phyloP scores from a whole-genome alignment of 2,888 invertebrate species.

The Elgonia sp. region DNA sequence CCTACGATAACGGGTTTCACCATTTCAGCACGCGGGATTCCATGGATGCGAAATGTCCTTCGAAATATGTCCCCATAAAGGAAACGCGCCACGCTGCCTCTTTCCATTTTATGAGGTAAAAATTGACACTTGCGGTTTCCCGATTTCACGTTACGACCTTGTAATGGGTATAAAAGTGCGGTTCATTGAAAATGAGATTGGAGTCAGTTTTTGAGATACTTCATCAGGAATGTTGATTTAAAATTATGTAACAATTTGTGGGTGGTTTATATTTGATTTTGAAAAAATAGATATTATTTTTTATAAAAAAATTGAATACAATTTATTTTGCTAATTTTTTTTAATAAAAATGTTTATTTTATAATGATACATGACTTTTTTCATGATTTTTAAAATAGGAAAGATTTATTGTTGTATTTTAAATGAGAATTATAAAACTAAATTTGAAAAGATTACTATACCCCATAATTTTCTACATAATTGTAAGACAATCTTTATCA shows the following conservation, averaged over 20 bases:
- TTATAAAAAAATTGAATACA: no score
- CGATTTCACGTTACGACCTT: slow-evolving; percentile 10
- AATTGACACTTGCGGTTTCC: slow-evolving; percentile 37
- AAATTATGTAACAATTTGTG: not conserved
- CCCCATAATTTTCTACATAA: slow-evolving; percentile 1
- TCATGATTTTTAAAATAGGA: no score
- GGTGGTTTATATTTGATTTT: not conserved
- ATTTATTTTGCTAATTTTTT: no score
- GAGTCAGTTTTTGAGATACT: not conserved
- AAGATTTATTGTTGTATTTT: no score
- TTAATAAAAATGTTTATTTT: no score
- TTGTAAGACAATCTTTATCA: slow-evolving; percentile 2
- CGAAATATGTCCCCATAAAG: slow-evolving; percentile 38
- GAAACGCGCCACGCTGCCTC: slow-evolving; percentile 10
- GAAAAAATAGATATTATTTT: no score
- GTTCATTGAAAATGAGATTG: slow-evolving; percentile 14
- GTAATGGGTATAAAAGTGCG: slow-evolving; percentile 3
- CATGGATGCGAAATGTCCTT: slow-evolving; percentile 57
- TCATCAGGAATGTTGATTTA: not conserved
- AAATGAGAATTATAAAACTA: no score
- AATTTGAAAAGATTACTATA: no score
- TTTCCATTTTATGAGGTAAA: slow-evolving; percentile 45
- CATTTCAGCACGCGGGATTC: slow-evolving; percentile 50
- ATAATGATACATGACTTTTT: no score
- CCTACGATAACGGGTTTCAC: slow-evolving; percentile 67